These are phyloP conservation scores for Albula glossodonta DNA, from an alignment of 2,113 vertebrate genomes.

Conservation along the genomic window DNA sequence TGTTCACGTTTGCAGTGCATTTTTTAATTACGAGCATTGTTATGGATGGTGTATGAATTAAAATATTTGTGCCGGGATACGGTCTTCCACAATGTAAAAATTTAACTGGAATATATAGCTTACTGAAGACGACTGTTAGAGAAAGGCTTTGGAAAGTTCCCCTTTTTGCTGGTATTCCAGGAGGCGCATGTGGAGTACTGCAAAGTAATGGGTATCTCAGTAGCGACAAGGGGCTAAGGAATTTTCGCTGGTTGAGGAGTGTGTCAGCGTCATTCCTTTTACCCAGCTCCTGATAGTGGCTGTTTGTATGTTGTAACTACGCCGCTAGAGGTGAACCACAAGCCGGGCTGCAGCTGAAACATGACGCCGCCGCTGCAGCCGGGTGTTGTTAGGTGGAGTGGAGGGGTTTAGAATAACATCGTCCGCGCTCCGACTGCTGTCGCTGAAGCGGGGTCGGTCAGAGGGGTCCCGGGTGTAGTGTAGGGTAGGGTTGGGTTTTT, in stretches of 20 bases:
- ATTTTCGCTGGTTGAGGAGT: conserved; percentile 5
- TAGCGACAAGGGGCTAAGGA: conserved; percentile 2
- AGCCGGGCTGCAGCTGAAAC: conserved; percentile 39
- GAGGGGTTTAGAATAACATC: neutral
- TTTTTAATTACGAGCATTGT: neutral
- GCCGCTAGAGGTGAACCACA: conserved; percentile 5
- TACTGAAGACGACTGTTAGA: conserved; percentile 7
- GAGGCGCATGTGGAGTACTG: conserved; percentile 19
- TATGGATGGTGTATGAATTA: neutral
- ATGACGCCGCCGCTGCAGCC: conserved; percentile 61
- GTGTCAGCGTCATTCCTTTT: neutral
- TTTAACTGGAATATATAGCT: neutral
- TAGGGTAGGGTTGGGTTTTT: conserved; percentile 29
- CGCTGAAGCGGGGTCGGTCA: neutral
- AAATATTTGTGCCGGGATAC: neutral
- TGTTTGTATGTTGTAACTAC: conserved; percentile 28
- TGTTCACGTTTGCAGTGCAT: conserved; percentile 49
- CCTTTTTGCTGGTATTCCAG: conserved; percentile 30
- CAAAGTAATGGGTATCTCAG: conserved; percentile 27
- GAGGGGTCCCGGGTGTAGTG: conserved; percentile 8
- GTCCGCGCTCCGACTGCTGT: neutral
- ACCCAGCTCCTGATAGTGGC: neutral
- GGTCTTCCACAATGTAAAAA: neutral
- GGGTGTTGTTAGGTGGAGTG: conserved; percentile 42
- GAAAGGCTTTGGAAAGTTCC: conserved; percentile 63